Conservation (phyloP, 1,140 invertebrate genomes). For the Pissodes strobi region DNA sequence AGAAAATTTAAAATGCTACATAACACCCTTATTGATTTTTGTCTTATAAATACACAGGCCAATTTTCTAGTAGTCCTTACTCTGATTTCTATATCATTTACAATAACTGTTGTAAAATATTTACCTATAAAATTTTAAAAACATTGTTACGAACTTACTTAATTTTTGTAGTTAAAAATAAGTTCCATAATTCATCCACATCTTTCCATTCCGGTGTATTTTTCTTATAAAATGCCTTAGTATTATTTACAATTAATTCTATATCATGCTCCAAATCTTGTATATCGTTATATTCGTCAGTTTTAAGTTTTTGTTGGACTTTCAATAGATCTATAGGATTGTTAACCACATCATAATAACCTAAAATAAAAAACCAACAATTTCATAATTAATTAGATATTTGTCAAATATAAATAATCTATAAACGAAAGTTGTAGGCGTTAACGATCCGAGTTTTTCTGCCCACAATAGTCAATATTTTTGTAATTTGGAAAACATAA, state of each 20-base stretch:
- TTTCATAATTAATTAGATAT: too few species aligned
- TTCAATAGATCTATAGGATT: slow-evolving; percentile 93
- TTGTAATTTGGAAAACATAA: too few species aligned
- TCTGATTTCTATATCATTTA: too few species aligned
- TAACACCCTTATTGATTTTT: too few species aligned
- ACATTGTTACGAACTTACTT: slow-evolving; percentile 38
- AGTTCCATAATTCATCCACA: slow-evolving; percentile 87
- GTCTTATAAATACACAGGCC: too few species aligned
- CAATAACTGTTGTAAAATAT: too few species aligned
- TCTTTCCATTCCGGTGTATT: slow-evolving; percentile 87
- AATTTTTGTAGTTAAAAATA: slow-evolving; percentile 67
- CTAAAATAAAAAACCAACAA: slow-evolving; percentile 20
- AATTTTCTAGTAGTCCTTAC: too few species aligned
- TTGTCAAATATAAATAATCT: too few species aligned
- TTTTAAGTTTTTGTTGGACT: slow-evolving; percentile 95
- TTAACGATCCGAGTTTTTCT: too few species aligned
- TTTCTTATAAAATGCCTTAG: slow-evolving; percentile 91
- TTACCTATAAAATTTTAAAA: slow-evolving; percentile 7
- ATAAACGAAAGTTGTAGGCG: too few species aligned
- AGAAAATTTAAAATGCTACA: too few species aligned
- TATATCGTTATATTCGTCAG: slow-evolving; percentile 89
- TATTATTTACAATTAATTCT: slow-evolving; percentile 87
- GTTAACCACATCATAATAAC: slow-evolving; percentile 88
- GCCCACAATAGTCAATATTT: too few species aligned
- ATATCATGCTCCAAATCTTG: slow-evolving; percentile 87